Base-by-base conservation (phyloP, 2,797 vertebrate genomes). In the Cirrhinus molitorella region DNA sequence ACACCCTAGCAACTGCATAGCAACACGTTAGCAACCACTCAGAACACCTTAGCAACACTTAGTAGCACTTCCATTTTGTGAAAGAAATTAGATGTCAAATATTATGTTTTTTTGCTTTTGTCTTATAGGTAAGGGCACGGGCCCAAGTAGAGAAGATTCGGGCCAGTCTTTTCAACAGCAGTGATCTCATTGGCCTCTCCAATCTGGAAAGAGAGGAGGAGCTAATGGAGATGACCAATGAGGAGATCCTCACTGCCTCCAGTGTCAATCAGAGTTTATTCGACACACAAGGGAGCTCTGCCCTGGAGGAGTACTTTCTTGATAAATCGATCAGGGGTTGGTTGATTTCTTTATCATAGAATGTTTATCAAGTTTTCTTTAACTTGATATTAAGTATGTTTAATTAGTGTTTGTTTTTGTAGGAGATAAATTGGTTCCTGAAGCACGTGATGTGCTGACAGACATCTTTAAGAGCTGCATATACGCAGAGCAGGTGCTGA, bases 141-240 rank as follows among this genome's bases (percentile, higher is more conserved):
- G 98, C 98, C 79, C 99, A 99, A 93, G 96, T 99, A 77, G 98
- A 99, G 93, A 99, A 99, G 90, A 98, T 99, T 73, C 96, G 98
- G 71, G 98, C 98, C 84, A 99, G 98, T 89, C 95, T 99, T 5
- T 99, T 99, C 85, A 99, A 99, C 88, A 99, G 97, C 87, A 99
- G 97, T 43, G 98, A 99, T 87, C 92, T 99, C 90, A 99, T 99
- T 91, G 98, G 98, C 28, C 90, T 99, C 87, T 99, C 98, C 25
- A 98, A 96, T 91, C 94, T 99, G 89, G 98, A 99, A 71, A 97
- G 97, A 61, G 98, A 99, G 90, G 98, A 99, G 76, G 98, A 98
- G 68, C 90, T 99, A 37, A 98, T 99, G 97, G 98, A 99, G 88
- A 95, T 99, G 95, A 98, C 97, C 31, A 99, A 97, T 9, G 98